These are phyloP conservation scores for Carassius auratus DNA, from an alignment of 2,113 vertebrate species.

Conservation along the genomic window DNA sequence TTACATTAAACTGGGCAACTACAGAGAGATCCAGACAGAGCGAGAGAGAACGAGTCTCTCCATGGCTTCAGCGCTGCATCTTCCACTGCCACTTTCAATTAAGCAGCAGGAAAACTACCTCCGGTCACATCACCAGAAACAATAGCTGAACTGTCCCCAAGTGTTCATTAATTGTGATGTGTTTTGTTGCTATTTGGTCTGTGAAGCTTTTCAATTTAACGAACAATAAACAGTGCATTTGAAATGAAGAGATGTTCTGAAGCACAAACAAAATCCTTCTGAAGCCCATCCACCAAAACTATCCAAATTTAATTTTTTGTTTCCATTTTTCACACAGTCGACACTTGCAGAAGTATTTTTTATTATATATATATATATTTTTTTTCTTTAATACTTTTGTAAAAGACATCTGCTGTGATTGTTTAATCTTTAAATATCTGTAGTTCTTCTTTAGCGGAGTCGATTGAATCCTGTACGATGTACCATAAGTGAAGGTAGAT, in stretches of 20 bases:
- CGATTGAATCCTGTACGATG: background rate
- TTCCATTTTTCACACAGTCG: background rate
- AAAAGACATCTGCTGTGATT: background rate
- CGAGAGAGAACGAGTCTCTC: background rate
- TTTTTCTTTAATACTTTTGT: background rate
- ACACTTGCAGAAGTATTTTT: background rate
- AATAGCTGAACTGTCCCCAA: slow-evolving; percentile 17
- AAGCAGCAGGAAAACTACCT: slow-evolving; percentile 7
- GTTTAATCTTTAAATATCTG: background rate
- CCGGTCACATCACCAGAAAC: slow-evolving; percentile 11
- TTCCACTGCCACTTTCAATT: slow-evolving; percentile 34
- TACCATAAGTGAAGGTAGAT: background rate
- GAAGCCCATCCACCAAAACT: background rate
- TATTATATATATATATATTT: background rate
- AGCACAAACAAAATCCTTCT: background rate
- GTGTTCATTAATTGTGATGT: background rate
- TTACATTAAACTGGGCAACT: slow-evolving; percentile 53
- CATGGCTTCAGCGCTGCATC: slow-evolving; percentile 11
- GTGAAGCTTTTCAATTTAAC: slow-evolving; percentile 2
- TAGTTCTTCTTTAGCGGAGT: background rate
- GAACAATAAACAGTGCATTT: background rate
- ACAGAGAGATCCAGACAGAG: slow-evolving; percentile 38
- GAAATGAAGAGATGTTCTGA: background rate
- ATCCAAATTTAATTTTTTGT: background rate
- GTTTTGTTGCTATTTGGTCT: background rate